These are phyloP conservation scores for Acanthacorydalis orientalis DNA, from an alignment of 2,888 invertebrate species.

Conservation along the genomic window DNA sequence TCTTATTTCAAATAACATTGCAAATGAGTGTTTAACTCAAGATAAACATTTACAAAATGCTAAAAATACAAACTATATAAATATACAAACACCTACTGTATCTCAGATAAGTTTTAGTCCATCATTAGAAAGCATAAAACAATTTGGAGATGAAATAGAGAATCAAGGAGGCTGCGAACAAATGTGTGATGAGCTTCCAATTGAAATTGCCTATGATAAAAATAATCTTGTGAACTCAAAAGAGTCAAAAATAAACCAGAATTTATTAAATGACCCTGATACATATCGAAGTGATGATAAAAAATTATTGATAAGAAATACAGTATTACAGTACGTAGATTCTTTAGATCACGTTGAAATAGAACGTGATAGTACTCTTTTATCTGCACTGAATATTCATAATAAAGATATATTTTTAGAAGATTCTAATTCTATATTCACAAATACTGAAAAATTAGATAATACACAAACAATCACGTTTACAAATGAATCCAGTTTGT, in stretches of 20 bases:
- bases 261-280: not conserved
- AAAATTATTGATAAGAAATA: constrained; percentile 6
- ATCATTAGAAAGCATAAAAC: constrained; percentile 25
- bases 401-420: no score
- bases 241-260: not conserved
- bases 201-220: not conserved
- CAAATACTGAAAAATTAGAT: constrained; percentile 19
- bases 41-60: not conserved
- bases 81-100: constrained; percentile 4
- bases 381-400: constrained; percentile 2
- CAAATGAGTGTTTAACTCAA: constrained; percentile 9
- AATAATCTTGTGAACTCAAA: not conserved
- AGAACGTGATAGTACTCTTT: constrained; percentile 3
- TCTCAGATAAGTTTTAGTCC: constrained; percentile 22
- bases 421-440: constrained; percentile 7
- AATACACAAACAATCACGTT: constrained; percentile 17
- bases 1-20: constrained; percentile 4
- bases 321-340: constrained; percentile 9
- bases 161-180: constrained; percentile 25
- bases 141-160: constrained; percentile 25
- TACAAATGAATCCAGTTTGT: no score
- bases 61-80: constrained; percentile 1
- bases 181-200: constrained; percentile 3
- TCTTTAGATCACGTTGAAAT: constrained; percentile 7
- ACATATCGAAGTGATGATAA: constrained; percentile 1